Base-by-base conservation (phyloP, 2,888 invertebrate genomes). In the Furcula furcula region DNA sequence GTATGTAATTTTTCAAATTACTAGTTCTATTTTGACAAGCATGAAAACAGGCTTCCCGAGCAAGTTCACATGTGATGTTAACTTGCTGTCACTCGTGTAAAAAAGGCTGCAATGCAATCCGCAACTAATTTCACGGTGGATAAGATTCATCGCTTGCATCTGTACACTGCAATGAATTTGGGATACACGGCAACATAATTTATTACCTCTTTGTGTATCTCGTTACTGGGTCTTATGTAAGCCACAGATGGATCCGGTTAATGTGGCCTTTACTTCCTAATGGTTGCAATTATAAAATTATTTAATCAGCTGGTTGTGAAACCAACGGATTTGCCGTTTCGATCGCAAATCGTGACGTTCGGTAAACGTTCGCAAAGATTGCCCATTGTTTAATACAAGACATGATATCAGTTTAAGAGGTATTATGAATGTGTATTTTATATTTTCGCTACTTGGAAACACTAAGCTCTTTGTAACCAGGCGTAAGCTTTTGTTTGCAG, bases 251-350 rank as follows among this genome's bases (percentile, higher is more conserved):
- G 49, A 62, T 68, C 65, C 70, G 66, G 68, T 73, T 65, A 55
- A 53, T 57, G 38, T 60, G 63, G 59, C 60, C 61, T 72, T 69
- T 69, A 55, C 61, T 64, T 70, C 61, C 70, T 74, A 77, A 77
- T 74, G 58, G 65, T 46, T 46, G 59, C 67, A 67, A 73, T 79
- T 76, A 73, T 55, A 65, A 52, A n/a, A 65, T 73, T 70, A 71
- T 65, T 73, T 74, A 73, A 76, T 70, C 61, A 65, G 57, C 52
- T 45, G 48, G 49, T 76, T 76, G 60, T 64, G 68, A 74, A 76
- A 78, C 65, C 47, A 44, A 41, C 47, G 56, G 63, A 65, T 63
- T 59, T 60, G 60, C 27, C 52, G 69, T 46, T 48, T 36, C 36
- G 42, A 26, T 50, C 49, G 63, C 56, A 56, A 63, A 65, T 73